Evolutionary conservation across 2,113 vertebrate genomes (phyloP).

Genomic region (Cyanoramphus novaezelandiae): DNA sequence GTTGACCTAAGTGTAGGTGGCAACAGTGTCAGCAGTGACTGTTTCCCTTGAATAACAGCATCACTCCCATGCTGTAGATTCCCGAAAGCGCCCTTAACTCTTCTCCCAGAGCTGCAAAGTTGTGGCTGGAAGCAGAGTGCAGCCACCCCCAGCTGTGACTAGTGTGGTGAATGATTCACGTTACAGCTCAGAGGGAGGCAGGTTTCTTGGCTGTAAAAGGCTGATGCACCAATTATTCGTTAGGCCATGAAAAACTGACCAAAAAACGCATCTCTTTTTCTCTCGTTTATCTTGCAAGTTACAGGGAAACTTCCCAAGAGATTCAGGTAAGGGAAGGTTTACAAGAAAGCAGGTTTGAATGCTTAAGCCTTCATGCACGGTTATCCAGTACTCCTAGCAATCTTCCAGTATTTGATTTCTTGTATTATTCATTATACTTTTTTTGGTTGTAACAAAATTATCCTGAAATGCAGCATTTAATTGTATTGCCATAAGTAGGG

Average conservation of each 20-base stretch:
- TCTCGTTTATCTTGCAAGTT: not conserved
- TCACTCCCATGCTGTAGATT: not conserved
- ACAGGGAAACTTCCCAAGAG: not conserved
- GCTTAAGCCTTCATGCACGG: not conserved
- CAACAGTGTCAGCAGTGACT: not conserved
- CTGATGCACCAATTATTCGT: slow-evolving; percentile 11
- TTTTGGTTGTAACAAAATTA: not conserved
- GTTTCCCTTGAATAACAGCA: accelerated
- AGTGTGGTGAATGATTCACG: slow-evolving; percentile 29
- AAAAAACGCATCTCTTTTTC: not conserved
- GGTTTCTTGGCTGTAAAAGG: slow-evolving; percentile 51
- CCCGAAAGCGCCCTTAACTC: not conserved
- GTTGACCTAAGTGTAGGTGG: accelerated
- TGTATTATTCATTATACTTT: not conserved
- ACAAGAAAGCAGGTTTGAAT: not conserved
- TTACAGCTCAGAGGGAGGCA: not conserved
- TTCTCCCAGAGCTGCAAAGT: not conserved
- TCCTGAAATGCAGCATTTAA: not conserved
- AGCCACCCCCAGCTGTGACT: not conserved
- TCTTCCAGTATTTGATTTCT: not conserved
- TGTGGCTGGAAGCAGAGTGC: not conserved
- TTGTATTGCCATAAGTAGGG: not conserved
- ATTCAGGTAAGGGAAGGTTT: not conserved
- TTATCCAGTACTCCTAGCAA: not conserved
- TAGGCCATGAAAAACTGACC: slow-evolving; percentile 15